Base-by-base conservation (phyloP, 2,888 invertebrate genomes). In the Cataglyphis albicans region DNA sequence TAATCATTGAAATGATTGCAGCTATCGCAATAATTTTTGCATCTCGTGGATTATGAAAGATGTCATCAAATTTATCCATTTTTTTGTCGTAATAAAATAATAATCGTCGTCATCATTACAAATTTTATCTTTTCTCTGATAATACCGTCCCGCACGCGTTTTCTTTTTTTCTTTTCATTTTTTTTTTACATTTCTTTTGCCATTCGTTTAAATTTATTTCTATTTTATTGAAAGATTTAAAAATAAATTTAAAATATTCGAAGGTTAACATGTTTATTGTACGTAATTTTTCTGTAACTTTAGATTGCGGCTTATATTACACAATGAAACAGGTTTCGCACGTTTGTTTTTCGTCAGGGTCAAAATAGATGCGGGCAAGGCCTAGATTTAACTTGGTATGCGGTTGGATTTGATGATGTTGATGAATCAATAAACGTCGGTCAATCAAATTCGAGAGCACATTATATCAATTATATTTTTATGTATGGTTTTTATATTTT, bases 351-450 rank as follows among this genome's bases (percentile, higher is more conserved):
- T 89, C 84, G 83, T 86, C 83, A 82, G 82, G 67, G 72, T 32
- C 67, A 84, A 83, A 87, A 82, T 88, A 85, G 80, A 88, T 86
- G 83, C 44, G 73, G 52, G 83, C 82, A 88, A 88, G 86, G 87
- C 67, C 64, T 73, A 70, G 59, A 65, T 82, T 67, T 55, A 76
- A 75, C 80, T 76, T 48, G 57, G 15, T 25, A 57, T 57, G 57
- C 55, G 21, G 7, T 55, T 55, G 25, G 21, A 65, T 48, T 48
- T 64, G 21, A n/a, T 1, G n/a, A 59, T 15, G 4, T 21, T 52
- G n/a, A 83, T 55, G 21, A 63, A 85, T 83, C 74, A 82, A 88
- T 78, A 86, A 63, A 78, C 68, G 35, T 48, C 61, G 29, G 73
- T 82, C 85, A 81, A 68, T 84, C 81, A 61, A 48, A 35, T 64